These are phyloP conservation scores for Coboldia fuscipes DNA, from an alignment of 1,140 invertebrate species.

Conservation along the genomic window DNA sequence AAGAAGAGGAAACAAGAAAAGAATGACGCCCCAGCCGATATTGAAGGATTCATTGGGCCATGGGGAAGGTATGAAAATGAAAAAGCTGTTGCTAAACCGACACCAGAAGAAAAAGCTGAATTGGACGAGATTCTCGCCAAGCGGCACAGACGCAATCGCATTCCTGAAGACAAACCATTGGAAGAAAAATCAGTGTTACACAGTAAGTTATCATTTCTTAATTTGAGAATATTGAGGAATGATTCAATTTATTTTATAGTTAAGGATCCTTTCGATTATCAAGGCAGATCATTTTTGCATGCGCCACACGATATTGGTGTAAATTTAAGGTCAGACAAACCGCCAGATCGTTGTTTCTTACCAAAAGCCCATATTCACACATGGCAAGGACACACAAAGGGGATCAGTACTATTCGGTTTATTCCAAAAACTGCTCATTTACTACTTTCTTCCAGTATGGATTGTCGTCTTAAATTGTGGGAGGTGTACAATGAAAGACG, in stretches of 20 bases:
- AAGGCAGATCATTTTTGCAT: constrained; percentile 86
- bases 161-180: constrained; percentile 68
- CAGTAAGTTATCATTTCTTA: constrained; percentile 34
- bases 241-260: constrained; percentile 33
- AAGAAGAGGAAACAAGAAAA: constrained; percentile 79
- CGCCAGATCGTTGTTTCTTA: constrained; percentile 89
- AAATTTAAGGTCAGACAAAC: constrained; percentile 75
- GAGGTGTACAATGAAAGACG: constrained; percentile 92
- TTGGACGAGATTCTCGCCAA: constrained; percentile 91
- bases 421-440: constrained; percentile 90
- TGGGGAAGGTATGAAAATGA: constrained; percentile 94
- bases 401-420: constrained; percentile 89
- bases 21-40: constrained; percentile 79
- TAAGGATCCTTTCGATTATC: constrained; percentile 88
- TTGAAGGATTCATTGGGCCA: constrained; percentile 89
- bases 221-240: neutral
- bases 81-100: constrained; percentile 64
- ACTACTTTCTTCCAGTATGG: constrained; percentile 89
- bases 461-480: constrained; percentile 93
- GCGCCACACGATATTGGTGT: constrained; percentile 90
- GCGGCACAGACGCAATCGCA: constrained; percentile 56
- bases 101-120: constrained; percentile 76
- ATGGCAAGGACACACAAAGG: constrained; percentile 94
- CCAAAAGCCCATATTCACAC: constrained; percentile 94
- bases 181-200: constrained; percentile 93